Evolutionary conservation across 1,140 invertebrate species (phyloP).

Genomic region (Aphelenchoides fujianensis): DNA sequence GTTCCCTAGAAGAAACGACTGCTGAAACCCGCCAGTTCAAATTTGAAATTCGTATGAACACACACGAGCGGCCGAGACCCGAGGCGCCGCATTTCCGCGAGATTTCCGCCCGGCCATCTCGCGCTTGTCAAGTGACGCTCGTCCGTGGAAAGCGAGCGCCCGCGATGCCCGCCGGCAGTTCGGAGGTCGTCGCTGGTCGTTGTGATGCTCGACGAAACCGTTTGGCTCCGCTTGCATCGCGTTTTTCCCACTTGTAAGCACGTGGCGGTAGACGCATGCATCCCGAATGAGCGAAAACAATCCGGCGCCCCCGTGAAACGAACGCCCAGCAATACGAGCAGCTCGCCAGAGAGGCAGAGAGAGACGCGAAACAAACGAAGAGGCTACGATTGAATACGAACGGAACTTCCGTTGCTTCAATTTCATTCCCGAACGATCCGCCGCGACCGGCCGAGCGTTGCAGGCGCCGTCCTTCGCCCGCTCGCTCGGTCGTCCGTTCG

Average conservation of each 20-base stretch:
- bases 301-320: not conserved
- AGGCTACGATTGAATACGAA: too few species aligned
- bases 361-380: not conserved
- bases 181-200: not conserved
- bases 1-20: not conserved
- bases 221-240: not conserved
- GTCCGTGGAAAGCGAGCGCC: not conserved
- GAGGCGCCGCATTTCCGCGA: not conserved
- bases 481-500: too few species aligned
- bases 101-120: not conserved
- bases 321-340: not conserved
- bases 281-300: not conserved
- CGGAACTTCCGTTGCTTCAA: too few species aligned
- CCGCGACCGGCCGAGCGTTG: too few species aligned
- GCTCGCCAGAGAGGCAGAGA: too few species aligned
- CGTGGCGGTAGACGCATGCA: not conserved
- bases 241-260: not conserved
- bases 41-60: not conserved
- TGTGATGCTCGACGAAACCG: constrained; percentile 1
- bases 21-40: not conserved
- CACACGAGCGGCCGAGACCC: not conserved
- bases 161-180: not conserved
- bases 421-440: too few species aligned
- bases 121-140: constrained; percentile 2
- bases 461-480: too few species aligned